These are phyloP conservation scores for Malacoctenus gilli DNA, from an alignment of 2,797 vertebrate genomes.

Conservation along the genomic window DNA sequence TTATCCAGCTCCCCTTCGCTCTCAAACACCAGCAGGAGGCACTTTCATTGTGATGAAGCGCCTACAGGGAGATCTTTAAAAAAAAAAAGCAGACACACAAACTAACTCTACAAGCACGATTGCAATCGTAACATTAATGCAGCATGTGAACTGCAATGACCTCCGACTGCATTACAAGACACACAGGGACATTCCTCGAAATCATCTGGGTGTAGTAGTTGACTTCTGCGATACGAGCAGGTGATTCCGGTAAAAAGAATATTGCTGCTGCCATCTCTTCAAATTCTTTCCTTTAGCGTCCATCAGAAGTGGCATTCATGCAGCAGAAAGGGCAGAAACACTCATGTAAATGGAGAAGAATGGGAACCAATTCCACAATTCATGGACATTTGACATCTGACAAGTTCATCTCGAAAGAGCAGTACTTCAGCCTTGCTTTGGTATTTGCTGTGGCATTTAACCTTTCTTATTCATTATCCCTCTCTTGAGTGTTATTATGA, in stretches of 20 bases:
- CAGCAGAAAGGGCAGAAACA: conserved; percentile 38
- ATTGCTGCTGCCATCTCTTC: conserved; percentile 57
- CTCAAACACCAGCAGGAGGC: conserved; percentile 24
- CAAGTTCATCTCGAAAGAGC: conserved; percentile 4
- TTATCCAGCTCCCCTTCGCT: conserved; percentile 39
- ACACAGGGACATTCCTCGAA: conserved; percentile 12
- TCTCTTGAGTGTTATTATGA: background rate
- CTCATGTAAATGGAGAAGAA: conserved; percentile 35
- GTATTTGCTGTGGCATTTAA: background rate
- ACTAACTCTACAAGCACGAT: no score
- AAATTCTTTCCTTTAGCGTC: conserved; percentile 61
- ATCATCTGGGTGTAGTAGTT: conserved; percentile 25
- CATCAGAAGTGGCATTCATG: conserved; percentile 53
- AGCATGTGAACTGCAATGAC: conserved; percentile 16
- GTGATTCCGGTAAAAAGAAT: conserved; percentile 40
- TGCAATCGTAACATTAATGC: background rate
- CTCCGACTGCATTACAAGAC: no score
- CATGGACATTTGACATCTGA: conserved; percentile 23
- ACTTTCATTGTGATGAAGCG: conserved; percentile 32
- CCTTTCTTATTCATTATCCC: background rate
- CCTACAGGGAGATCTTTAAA: conserved; percentile 7
- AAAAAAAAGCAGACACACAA: no score
- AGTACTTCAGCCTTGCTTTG: background rate
- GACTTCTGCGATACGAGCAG: no score
- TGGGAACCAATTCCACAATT: conserved; percentile 6